Evolutionary conservation across 2,113 vertebrate genomes (phyloP).

Genomic region (Delphinapterus leucas): DNA sequence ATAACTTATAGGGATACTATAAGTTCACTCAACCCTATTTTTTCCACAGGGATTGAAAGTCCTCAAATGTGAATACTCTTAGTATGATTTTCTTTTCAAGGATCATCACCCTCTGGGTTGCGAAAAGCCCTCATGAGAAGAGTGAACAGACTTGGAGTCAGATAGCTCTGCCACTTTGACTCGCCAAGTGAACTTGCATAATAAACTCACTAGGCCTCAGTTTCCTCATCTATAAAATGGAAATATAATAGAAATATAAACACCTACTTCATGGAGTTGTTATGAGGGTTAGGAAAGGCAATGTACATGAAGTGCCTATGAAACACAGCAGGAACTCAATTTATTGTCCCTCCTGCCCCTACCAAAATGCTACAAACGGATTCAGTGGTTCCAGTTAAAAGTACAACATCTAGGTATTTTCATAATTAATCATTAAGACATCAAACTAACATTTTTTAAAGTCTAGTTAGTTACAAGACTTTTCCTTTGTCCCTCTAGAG

Average conservation of each 20-base stretch:
- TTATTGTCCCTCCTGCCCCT: background rate
- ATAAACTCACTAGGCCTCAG: background rate
- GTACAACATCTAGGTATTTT: background rate
- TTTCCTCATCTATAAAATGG: constrained; percentile 18
- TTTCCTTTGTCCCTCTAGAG: background rate
- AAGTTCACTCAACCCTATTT: background rate
- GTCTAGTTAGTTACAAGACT: background rate
- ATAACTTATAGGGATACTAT: background rate
- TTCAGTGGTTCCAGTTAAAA: background rate
- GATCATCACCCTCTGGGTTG: background rate
- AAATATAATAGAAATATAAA: constrained; percentile 2
- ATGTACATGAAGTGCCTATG: background rate
- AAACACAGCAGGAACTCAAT: background rate
- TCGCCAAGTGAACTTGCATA: background rate
- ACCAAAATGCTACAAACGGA: background rate
- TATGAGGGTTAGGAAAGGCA: background rate
- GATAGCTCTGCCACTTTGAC: background rate
- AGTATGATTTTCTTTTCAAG: background rate
- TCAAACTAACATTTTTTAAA: background rate
- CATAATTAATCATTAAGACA: background rate
- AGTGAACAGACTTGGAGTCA: background rate
- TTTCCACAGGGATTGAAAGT: background rate
- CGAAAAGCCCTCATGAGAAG: background rate
- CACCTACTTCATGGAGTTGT: background rate
- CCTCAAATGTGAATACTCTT: background rate